Conservation (phyloP, 2,888 invertebrate species). For the Taphrorychus bicolor region DNA sequence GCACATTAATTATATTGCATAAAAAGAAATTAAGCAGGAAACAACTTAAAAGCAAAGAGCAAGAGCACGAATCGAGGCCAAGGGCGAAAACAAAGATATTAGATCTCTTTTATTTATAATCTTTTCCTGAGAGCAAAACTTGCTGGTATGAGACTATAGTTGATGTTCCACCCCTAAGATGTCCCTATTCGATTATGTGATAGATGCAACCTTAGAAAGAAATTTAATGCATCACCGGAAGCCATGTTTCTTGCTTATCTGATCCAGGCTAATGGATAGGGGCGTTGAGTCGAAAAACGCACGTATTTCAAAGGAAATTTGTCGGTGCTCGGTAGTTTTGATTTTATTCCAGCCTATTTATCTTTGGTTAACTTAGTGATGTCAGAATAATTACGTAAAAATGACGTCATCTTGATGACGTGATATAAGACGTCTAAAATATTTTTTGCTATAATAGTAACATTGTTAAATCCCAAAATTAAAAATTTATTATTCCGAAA, state of each 20-base stretch:
- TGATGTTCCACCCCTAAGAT: conserved; percentile 9
- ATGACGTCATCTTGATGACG: no score
- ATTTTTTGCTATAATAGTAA: no score
- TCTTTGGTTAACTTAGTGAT: no score
- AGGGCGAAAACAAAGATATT: no score
- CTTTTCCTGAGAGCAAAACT: not conserved
- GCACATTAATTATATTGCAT: not conserved
- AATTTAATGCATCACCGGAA: conserved; percentile 23
- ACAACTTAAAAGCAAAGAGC: no score
- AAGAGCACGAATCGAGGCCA: no score
- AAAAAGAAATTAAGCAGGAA: no score
- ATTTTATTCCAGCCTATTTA: not conserved
- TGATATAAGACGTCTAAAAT: no score
- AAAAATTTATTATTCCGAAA: no score
- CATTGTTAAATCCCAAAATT: no score
- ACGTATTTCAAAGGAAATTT: not conserved
- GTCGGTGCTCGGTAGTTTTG: not conserved
- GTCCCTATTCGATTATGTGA: conserved; percentile 18
- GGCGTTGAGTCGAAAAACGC: conserved; percentile 4
- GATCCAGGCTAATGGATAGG: conserved; percentile 18
- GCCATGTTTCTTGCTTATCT: conserved; percentile 23
- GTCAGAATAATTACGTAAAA: no score
- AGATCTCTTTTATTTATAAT: not conserved
- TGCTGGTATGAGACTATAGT: not conserved
- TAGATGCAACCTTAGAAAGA: conserved; percentile 20